A percentile compares a stretch with the other conserved stretches of the same genome.
Conservation (phyloP, 2,113 vertebrate genomes). For the Sorex araneus region DNA sequence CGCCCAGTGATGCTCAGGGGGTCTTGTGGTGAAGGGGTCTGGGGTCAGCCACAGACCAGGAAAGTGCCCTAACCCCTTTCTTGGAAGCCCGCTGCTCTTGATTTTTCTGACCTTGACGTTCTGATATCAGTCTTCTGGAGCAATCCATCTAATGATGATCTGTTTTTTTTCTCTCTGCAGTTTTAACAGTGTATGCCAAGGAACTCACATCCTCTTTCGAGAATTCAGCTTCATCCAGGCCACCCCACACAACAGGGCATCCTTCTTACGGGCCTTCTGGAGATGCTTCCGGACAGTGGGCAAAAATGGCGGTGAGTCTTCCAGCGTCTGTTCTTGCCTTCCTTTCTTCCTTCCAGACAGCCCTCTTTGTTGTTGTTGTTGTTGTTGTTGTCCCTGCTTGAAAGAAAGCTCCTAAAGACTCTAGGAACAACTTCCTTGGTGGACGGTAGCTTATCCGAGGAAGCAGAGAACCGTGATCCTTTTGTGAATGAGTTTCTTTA, state of each 20-base stretch:
- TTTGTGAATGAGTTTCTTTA: background rate
- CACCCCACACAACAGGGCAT: conserved; percentile 95
- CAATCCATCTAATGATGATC: conserved; percentile 59
- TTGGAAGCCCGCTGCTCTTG: conserved; percentile 40
- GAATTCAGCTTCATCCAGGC: conserved; percentile 96
- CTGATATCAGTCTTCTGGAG: conserved; percentile 73
- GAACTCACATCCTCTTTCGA: conserved; percentile 97
- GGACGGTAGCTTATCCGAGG: background rate
- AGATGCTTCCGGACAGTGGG: conserved; percentile 97
- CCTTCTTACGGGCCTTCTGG: conserved; percentile 97
- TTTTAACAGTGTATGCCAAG: conserved; percentile 96
- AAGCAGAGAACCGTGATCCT: too few species aligned
- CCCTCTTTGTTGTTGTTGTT: background rate
- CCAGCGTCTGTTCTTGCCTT: conserved; percentile 8
- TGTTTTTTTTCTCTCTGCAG: conserved; percentile 89
- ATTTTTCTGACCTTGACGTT: conserved; percentile 25
- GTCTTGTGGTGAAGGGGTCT: too few species aligned
- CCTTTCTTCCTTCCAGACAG: background rate
- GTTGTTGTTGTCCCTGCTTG: conserved; percentile 5
- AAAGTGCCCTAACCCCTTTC: too few species aligned
- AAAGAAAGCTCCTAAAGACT: background rate
- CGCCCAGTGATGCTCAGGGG: too few species aligned
- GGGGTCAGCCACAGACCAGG: too few species aligned
- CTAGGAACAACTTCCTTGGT: background rate
- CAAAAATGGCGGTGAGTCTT: conserved; percentile 95